phyloP scores from a whole-genome alignment of 2,113 vertebrate species.

The Murina feae region DNA sequence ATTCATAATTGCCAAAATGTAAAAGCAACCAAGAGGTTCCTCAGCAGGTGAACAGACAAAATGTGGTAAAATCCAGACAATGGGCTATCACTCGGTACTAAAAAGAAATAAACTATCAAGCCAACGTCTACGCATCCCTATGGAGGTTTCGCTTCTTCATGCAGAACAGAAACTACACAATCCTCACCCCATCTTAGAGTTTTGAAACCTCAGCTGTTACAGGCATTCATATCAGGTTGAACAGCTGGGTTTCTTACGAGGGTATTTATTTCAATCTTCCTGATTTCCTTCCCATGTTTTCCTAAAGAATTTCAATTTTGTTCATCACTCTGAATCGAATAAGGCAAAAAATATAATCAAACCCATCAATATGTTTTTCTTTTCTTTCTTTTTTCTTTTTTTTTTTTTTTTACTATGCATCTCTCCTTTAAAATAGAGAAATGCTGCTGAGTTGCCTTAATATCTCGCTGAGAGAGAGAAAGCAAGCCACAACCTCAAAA shows the following conservation, averaged over 20 bases:
- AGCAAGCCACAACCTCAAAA: background rate
- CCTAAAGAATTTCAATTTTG: constrained; percentile 66
- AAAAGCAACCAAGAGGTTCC: background rate
- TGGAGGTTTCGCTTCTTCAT: background rate
- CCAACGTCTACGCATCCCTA: background rate
- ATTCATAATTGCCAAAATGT: background rate
- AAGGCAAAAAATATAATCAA: constrained; percentile 65
- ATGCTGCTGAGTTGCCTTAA: background rate
- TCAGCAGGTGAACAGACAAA: background rate
- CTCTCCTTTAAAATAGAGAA: constrained; percentile 31
- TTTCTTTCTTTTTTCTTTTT: background rate
- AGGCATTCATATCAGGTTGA: constrained; percentile 35
- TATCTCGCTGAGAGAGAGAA: background rate
- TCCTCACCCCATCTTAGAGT: background rate
- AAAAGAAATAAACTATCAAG: background rate
- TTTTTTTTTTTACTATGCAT: background rate
- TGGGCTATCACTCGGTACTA: background rate
- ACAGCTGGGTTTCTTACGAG: constrained; percentile 54
- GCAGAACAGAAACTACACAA: background rate
- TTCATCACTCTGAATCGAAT: constrained; percentile 50
- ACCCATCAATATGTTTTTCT: constrained; percentile 47
- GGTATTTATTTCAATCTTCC: constrained; percentile 54
- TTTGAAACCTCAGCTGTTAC: background rate
- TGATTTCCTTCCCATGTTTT: constrained; percentile 60
- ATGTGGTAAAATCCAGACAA: background rate